phyloP scores from a whole-genome alignment of 1,140 invertebrate species.

The Euura saliciscinereae region DNA sequence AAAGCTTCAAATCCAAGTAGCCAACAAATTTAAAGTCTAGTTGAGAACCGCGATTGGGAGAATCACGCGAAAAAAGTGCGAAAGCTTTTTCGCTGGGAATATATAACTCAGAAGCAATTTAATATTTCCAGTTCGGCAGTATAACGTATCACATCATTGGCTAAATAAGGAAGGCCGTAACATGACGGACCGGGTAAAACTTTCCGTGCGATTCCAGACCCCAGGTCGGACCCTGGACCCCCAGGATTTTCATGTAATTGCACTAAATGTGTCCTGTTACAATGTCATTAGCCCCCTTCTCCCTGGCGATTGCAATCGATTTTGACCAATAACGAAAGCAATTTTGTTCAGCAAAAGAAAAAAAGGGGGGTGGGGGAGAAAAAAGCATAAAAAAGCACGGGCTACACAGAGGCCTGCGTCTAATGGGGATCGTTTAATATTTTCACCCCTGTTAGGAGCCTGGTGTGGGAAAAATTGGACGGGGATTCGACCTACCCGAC shows the following conservation, averaged over 20 bases:
- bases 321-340: not conserved
- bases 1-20: no score
- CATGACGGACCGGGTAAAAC: no score
- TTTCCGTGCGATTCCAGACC: no score
- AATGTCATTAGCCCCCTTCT: not conserved
- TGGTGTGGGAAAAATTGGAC: not conserved
- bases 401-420: not conserved
- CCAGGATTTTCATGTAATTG: not conserved
- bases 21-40: no score
- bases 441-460: not conserved
- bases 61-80: no score
- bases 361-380: not conserved
- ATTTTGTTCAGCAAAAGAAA: not conserved
- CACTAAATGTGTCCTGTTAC: not conserved
- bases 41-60: no score
- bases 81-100: no score
- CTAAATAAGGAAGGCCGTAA: no score
- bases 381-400: not conserved
- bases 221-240: not conserved
- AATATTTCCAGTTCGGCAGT: not conserved
- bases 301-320: not conserved
- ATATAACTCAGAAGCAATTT: not conserved
- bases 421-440: conserved; percentile 7
- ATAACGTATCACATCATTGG: not conserved
- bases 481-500: not conserved